Percentiles rank a stretch among this genome's conserved stretches.
Conservation (phyloP, 2,797 vertebrate genomes). For the Ptychadena robeensis region DNA sequence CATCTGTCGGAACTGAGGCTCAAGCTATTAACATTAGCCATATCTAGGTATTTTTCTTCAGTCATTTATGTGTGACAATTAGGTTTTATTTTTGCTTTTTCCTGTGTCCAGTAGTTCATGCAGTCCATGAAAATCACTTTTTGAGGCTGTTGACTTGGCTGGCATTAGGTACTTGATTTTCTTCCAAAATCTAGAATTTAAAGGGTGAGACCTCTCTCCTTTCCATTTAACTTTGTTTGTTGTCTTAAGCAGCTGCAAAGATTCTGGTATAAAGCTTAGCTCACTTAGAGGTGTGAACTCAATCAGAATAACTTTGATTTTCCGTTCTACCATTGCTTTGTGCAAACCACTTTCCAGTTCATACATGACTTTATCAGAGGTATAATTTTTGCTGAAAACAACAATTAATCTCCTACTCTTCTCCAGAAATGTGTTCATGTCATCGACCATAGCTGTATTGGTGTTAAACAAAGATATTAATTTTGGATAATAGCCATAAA, state of each 20-base stretch:
- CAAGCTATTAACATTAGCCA: too few species aligned
- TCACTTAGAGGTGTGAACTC: slow-evolving; percentile 71
- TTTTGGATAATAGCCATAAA: background rate
- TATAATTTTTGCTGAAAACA: slow-evolving; percentile 76
- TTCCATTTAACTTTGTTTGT: slow-evolving; percentile 82
- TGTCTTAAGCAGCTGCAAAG: slow-evolving; percentile 79
- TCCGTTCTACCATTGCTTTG: slow-evolving; percentile 84
- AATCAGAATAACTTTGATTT: slow-evolving; percentile 84
- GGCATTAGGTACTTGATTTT: slow-evolving; percentile 84
- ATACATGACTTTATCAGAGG: slow-evolving; percentile 70
- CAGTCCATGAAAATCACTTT: background rate
- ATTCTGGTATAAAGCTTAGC: slow-evolving; percentile 74
- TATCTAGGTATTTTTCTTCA: background rate
- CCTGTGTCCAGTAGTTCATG: background rate
- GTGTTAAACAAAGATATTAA: slow-evolving; percentile 62
- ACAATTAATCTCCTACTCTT: slow-evolving; percentile 84
- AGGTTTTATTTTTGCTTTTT: background rate
- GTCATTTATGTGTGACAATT: background rate
- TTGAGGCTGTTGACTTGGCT: slow-evolving; percentile 67
- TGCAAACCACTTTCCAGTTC: slow-evolving; percentile 84
- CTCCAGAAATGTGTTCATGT: slow-evolving; percentile 79
- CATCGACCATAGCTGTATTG: slow-evolving; percentile 78
- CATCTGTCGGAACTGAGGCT: too few species aligned
- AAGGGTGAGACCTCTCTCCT: slow-evolving; percentile 68
- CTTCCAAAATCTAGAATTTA: slow-evolving; percentile 87